phyloP scores from a whole-genome alignment of 35 echinoderm and acorn worm genomes.

The Ophioderma brevispina region DNA sequence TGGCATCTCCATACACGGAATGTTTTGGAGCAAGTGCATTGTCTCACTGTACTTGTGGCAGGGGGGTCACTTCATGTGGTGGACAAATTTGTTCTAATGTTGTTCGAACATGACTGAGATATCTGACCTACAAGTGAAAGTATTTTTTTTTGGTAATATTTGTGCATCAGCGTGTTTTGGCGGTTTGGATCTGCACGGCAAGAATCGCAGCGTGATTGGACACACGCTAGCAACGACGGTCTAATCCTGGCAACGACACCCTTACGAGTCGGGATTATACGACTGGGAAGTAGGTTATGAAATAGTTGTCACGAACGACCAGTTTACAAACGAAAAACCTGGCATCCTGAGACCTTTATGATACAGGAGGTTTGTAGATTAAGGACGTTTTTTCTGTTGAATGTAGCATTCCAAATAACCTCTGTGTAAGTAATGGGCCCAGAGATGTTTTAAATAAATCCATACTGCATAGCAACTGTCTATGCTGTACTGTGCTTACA shows the following conservation, averaged over 20 bases:
- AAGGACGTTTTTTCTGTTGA: constrained; percentile 64
- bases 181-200: constrained; percentile 86
- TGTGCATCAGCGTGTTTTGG: no score
- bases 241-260: constrained; percentile 37
- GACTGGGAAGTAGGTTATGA: constrained; percentile 90
- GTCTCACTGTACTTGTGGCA: no score
- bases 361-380: constrained; percentile 61
- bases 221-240: constrained; percentile 69
- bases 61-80: no score
- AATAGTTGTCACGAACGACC: constrained; percentile 85
- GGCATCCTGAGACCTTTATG: constrained; percentile 89
- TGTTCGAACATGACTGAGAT: no score
- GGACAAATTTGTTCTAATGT: no score
- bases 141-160: no score
- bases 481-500: no score
- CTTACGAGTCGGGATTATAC: constrained; percentile 54
- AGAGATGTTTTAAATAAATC: no score
- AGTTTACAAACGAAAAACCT: constrained; percentile 73
- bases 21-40: no score
- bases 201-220: constrained; percentile 54
- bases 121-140: no score
- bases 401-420: constrained; percentile 66
- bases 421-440: constrained; percentile 69
- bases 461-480: no score
- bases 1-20: no score